Percentiles rank a stretch among this genome's conserved stretches.
Conservation (phyloP, 2,888 invertebrate species). For the Scotopteryx bipunctaria region DNA sequence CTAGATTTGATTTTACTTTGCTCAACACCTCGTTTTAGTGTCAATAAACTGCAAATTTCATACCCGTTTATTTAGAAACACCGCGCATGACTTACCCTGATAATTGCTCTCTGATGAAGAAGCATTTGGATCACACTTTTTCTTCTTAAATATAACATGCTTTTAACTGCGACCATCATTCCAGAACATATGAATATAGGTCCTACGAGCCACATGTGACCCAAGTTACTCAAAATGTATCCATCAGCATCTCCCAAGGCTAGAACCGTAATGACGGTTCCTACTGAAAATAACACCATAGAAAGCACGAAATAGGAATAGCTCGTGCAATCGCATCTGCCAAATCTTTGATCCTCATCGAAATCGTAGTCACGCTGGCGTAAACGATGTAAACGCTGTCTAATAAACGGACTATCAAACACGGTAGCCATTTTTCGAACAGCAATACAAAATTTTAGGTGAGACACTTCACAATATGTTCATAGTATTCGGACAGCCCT, state of each 20-base stretch:
- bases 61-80: conserved; percentile 5
- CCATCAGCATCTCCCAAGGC: conserved; percentile 85
- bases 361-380: conserved; percentile 84
- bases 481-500: conserved; percentile 34
- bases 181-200: conserved; percentile 87
- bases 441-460: conserved; percentile 22
- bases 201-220: conserved; percentile 87
- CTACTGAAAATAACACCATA: conserved; percentile 84
- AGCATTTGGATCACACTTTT: conserved; percentile 87
- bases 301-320: conserved; percentile 86
- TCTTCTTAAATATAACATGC: conserved; percentile 85
- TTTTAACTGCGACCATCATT: conserved; percentile 87
- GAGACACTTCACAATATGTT: conserved; percentile 41
- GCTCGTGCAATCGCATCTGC: conserved; percentile 86
- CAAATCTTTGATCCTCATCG: conserved; percentile 84
- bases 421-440: conserved; percentile 83
- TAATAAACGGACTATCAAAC: conserved; percentile 84
- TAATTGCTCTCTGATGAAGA: conserved; percentile 84
- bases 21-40: background rate
- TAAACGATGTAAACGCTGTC: conserved; percentile 83
- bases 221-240: conserved; percentile 83
- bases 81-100: conserved; percentile 75
- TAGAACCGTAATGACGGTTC: conserved; percentile 85
- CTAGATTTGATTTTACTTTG: background rate
- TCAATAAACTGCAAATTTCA: conserved; percentile 8